Conservation (phyloP, 2,113 vertebrate species). For the Seriola quinqueradiata region DNA sequence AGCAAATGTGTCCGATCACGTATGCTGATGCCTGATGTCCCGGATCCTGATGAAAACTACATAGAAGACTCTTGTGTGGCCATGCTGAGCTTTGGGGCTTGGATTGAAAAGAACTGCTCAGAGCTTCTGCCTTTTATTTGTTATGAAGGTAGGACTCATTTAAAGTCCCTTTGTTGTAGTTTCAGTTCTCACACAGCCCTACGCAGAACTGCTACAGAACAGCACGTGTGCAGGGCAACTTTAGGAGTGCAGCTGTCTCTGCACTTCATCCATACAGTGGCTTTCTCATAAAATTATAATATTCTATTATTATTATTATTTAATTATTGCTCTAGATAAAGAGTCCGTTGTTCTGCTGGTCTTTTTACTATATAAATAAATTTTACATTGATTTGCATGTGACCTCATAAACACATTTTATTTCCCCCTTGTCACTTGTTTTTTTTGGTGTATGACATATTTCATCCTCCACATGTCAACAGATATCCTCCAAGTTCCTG, state of each 20-base stretch:
- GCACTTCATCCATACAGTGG: background rate
- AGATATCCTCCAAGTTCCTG: background rate
- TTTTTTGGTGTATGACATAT: background rate
- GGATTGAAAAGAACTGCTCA: constrained; percentile 75
- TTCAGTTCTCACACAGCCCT: too few species aligned
- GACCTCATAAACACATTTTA: background rate
- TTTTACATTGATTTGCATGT: background rate
- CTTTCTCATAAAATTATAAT: background rate
- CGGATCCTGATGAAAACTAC: background rate
- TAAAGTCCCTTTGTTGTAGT: background rate
- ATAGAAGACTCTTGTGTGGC: constrained; percentile 77
- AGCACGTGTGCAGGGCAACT: too few species aligned
- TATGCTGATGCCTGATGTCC: background rate
- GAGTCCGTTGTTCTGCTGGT: too few species aligned
- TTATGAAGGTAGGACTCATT: constrained; percentile 77
- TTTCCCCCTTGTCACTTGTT: background rate
- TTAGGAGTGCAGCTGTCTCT: background rate
- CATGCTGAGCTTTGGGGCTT: constrained; percentile 75
- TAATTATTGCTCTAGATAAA: too few species aligned
- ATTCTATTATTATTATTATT: too few species aligned
- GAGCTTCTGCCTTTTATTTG: constrained; percentile 74
- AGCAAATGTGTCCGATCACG: background rate
- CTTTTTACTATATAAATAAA: too few species aligned
- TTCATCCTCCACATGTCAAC: background rate
- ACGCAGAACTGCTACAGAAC: background rate